Evolutionary conservation across 2,113 vertebrate species (phyloP), one percentile per base, ranked within the genome.

Genomic region (Gila orcuttii): DNA sequence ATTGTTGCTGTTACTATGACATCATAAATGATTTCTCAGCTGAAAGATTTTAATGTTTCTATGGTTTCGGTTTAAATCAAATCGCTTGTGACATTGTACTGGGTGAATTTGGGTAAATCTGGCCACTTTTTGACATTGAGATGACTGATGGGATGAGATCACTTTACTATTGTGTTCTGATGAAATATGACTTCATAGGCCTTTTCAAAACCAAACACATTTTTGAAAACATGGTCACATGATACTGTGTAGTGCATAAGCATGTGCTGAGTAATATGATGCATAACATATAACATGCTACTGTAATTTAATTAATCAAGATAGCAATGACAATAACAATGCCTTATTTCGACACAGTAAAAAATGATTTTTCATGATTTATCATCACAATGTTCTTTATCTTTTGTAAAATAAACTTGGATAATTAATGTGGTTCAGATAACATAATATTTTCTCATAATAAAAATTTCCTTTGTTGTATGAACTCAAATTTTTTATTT

Each of bases 1-100:
- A 78, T 78, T 77, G 73, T 85, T 68, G 17, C 62, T 3, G 62
- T 50, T 82, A 68, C 45, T 82, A 36, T 82, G 62, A 82, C 80
- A 82, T 82, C 79, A 82, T 66, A 45, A 79, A 79, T 57, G 13
- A 7, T 57, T 62, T 64, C 50, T 81, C 39, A 47, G 60, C 13
- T 28, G 77, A 80, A 66, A 47, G 59, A 66, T 64, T 66, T 81
- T 19, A 47, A 81, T 66, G n/a, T 64, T 81, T 81, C 79, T 66
- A 47, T 81, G 79, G 59, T 45, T 81, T 47, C 39, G 1, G 59
- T 62, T 42, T 8, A 62, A 79, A 62, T 79, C 77, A 62, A 42
- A 60, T 23, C 36, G 6, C 7, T 25, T 1, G 31, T 52, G 17
- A 36, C 50, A 23, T 39, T 36, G 21, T 21, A 0, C 33, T 39